These are phyloP conservation scores for Boloria selene DNA, from an alignment of 2,888 invertebrate genomes.

Conservation along the genomic window DNA sequence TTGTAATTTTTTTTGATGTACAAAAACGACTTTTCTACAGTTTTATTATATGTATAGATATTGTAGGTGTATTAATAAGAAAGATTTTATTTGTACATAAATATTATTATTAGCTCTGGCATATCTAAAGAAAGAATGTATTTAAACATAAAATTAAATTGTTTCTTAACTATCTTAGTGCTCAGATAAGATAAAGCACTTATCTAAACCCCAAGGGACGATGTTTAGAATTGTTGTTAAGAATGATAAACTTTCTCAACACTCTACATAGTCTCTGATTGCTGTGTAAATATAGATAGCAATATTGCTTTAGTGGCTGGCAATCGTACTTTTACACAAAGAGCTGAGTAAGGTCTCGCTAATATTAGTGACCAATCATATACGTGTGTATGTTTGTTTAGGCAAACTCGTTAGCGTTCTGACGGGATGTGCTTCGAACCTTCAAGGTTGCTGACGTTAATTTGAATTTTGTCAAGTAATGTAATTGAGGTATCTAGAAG, in stretches of 20 bases:
- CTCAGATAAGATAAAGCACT: conserved; percentile 69
- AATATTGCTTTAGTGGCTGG: conserved; percentile 39
- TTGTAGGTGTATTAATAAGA: background rate
- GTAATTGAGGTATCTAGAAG: conserved; percentile 31
- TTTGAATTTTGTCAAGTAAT: conserved; percentile 47
- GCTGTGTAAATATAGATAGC: conserved; percentile 13
- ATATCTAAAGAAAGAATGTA: conserved; percentile 26
- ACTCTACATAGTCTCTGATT: conserved; percentile 57
- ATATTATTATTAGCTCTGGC: background rate
- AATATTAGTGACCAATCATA: conserved; percentile 64
- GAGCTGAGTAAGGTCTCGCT: conserved; percentile 50
- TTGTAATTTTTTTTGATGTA: too few relatives aligned
- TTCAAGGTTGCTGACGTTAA: conserved; percentile 73
- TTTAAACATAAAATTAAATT: conserved; percentile 35
- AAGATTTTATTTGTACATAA: background rate
- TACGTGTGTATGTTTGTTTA: conserved; percentile 75
- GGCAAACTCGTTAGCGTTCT: conserved; percentile 72
- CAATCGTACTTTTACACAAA: conserved; percentile 34
- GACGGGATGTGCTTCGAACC: conserved; percentile 78
- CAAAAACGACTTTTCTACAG: too few relatives aligned
- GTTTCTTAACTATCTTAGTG: conserved; percentile 50
- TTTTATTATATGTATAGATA: too few relatives aligned
- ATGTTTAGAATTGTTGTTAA: conserved; percentile 65
- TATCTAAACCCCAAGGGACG: conserved; percentile 62
- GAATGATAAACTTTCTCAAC: conserved; percentile 54